Percentiles rank a stretch among this genome's conserved stretches.
These are phyloP conservation scores for Hiodon tergisus DNA, from an alignment of 2,113 vertebrate genomes.

Conservation along the genomic window DNA sequence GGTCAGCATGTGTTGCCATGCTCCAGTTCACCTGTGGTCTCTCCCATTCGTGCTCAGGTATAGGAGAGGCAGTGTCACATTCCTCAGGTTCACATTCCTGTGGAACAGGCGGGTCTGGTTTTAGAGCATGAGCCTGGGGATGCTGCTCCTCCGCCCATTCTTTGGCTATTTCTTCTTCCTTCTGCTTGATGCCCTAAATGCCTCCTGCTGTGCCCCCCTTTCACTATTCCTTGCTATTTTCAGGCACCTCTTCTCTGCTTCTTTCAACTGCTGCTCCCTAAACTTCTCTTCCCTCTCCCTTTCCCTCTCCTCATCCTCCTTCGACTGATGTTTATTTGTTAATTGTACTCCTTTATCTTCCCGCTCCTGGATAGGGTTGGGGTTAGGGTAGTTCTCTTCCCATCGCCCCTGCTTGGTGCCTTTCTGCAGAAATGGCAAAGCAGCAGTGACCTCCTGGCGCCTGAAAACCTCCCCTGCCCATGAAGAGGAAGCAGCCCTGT, in stretches of 20 bases:
- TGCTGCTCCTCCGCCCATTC: constrained; percentile 27
- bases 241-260: constrained; percentile 21
- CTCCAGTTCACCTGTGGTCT: constrained; percentile 30
- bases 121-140: neutral
- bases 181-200: neutral
- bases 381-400: too few species aligned
- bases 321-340: neutral
- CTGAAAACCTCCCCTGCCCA: too few species aligned
- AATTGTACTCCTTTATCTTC: neutral
- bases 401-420: too few species aligned
- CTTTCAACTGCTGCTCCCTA: constrained; percentile 16
- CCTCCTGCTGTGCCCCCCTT: neutral
- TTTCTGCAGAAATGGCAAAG: too few species aligned
- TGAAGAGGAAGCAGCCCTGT: too few species aligned
- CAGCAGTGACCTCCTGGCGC: too few species aligned
- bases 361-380: neutral
- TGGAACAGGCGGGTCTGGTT: constrained; percentile 53
- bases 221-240: neutral
- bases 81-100: constrained; percentile 43
- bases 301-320: constrained; percentile 30
- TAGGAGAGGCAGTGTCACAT: constrained; percentile 49
- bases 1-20: constrained; percentile 17
- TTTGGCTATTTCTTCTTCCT: constrained; percentile 14
- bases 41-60: constrained; percentile 29
- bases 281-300: neutral